Conservation (phyloP, 64 coral and sea anemone genomes). For the Porites australiensis region DNA sequence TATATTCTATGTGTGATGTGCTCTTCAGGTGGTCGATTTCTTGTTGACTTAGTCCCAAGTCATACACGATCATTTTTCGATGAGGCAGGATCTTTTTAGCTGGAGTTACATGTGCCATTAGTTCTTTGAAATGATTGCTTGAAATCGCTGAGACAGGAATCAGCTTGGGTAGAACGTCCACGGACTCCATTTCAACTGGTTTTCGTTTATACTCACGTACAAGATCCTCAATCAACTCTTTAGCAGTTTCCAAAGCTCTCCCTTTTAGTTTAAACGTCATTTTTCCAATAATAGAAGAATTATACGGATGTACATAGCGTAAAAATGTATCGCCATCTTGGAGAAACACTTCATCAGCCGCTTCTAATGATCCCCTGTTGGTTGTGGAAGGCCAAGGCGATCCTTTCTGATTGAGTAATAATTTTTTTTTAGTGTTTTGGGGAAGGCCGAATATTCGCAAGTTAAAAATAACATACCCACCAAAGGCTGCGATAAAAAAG, state of each 20-base stretch:
- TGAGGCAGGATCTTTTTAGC: neutral
- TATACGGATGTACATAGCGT: neutral
- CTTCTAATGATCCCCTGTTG: no score
- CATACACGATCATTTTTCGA: slow-evolving; percentile 32
- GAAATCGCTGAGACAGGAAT: slow-evolving; percentile 44
- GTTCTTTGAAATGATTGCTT: slow-evolving; percentile 43
- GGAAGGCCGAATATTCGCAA: no score
- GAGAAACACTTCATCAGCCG: no score
- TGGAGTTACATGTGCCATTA: slow-evolving; percentile 23
- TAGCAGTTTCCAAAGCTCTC: neutral
- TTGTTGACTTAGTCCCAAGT: slow-evolving; percentile 12
- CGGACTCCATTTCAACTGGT: neutral
- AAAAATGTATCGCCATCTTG: neutral
- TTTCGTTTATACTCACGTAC: neutral
- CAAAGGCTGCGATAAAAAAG: no score
- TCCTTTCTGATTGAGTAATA: no score
- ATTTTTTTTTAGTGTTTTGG: no score
- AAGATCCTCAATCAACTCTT: neutral
- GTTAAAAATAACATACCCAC: no score
- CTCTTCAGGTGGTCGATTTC: neutral
- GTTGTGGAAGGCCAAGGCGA: no score
- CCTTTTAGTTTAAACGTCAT: neutral
- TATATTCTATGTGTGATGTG: slow-evolving; percentile 10
- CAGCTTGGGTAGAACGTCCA: neutral
- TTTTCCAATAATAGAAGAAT: neutral